Percentiles rank a stretch among this genome's conserved stretches.
Evolutionary conservation across 1,140 invertebrate genomes (phyloP).

Genomic region (Listronotus bonariensis): DNA sequence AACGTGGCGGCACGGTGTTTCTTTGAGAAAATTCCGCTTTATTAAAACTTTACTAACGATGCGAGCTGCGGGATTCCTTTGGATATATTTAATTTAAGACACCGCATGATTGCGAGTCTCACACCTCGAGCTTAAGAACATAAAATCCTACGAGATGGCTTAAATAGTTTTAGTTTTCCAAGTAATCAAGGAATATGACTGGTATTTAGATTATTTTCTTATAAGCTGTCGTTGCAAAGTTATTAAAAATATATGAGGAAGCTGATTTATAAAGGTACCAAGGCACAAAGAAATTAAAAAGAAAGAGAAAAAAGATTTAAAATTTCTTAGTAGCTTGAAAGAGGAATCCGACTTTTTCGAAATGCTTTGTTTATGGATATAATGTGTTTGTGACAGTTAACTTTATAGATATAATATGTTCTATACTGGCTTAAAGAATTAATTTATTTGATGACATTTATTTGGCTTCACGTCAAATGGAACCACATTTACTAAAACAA

Average conservation of each 20-base stretch:
- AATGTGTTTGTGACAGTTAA: too few species aligned
- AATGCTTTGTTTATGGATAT: too few species aligned
- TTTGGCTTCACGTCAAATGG: too few species aligned
- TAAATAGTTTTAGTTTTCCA: constrained; percentile 20
- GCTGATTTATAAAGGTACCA: too few species aligned
- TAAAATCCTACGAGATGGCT: constrained; percentile 25
- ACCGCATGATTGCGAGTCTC: constrained; percentile 29
- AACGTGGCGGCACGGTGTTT: constrained; percentile 14
- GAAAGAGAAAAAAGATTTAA: too few species aligned
- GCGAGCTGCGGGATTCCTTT: constrained; percentile 29
- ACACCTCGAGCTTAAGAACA: constrained; percentile 22
- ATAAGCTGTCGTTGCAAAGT: not conserved
- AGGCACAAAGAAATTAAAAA: too few species aligned
- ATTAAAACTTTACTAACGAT: constrained; percentile 33
- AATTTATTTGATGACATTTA: too few species aligned
- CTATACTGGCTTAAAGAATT: too few species aligned
- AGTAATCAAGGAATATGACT: constrained; percentile 4
- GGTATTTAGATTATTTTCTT: constrained; percentile 13
- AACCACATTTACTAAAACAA: too few species aligned
- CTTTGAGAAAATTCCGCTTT: constrained; percentile 27
- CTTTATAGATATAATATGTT: too few species aligned
- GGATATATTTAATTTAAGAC: constrained; percentile 35
- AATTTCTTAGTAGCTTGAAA: too few species aligned
- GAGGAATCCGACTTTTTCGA: too few species aligned
- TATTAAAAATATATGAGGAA: not conserved